phyloP scores from a whole-genome alignment of 2,797 vertebrate species.

The Fistularia commersonii region DNA sequence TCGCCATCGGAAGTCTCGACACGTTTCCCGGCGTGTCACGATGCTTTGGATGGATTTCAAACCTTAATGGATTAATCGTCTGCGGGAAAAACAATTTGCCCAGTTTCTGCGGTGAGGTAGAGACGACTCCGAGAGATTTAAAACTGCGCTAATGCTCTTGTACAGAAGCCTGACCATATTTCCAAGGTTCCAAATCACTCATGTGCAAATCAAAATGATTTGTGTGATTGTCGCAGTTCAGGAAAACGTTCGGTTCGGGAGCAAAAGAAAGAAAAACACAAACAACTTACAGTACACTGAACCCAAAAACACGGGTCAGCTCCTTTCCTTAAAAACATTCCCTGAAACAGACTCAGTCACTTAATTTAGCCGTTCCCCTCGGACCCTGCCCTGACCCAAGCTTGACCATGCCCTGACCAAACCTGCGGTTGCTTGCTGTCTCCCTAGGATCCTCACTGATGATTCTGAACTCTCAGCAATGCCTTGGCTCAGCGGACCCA shows the following conservation, averaged over 20 bases:
- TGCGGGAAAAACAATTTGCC: conserved; percentile 39
- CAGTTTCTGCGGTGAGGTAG: conserved; percentile 43
- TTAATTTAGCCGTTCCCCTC: conserved; percentile 73
- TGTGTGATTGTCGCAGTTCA: conserved; percentile 20
- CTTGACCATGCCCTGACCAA: conserved; percentile 60
- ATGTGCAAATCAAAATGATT: conserved; percentile 36
- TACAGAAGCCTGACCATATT: conserved; percentile 42
- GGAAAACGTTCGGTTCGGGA: conserved; percentile 28
- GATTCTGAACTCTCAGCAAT: conserved; percentile 67
- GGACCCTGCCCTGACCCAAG: conserved; percentile 73
- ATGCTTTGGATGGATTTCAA: background rate
- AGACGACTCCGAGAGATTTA: conserved; percentile 37
- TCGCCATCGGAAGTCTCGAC: too few species aligned
- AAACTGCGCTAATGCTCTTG: conserved; percentile 15
- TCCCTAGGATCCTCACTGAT: conserved; percentile 73
- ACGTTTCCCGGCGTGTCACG: background rate
- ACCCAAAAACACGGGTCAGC: conserved; percentile 73
- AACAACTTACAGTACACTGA: conserved; percentile 66
- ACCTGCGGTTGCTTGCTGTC: conserved; percentile 71
- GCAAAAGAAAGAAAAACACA: conserved; percentile 60
- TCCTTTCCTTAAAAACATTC: conserved; percentile 74
- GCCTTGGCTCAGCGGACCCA: conserved; percentile 56
- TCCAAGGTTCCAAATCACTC: conserved; percentile 41
- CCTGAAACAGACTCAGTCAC: conserved; percentile 75
- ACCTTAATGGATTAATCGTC: background rate